Evolutionary conservation across 1,140 invertebrate species (phyloP).

Genomic region (Lucilia sericata): DNA sequence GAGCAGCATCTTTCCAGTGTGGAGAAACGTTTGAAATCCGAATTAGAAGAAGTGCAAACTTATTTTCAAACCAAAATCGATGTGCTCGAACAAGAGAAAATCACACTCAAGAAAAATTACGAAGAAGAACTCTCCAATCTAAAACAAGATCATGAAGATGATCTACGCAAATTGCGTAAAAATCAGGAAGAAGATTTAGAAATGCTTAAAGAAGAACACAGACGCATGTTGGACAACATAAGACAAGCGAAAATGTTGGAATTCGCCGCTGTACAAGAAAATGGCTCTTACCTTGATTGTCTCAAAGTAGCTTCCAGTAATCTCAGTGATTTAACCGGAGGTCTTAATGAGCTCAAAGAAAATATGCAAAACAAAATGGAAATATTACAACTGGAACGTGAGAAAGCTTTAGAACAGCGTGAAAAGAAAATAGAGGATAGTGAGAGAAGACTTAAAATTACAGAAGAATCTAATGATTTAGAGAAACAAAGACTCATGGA

Average conservation of each 20-base stretch:
- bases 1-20: constrained; percentile 67
- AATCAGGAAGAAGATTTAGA: constrained; percentile 66
- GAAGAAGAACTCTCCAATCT: constrained; percentile 64
- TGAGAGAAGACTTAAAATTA: constrained; percentile 66
- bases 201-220: constrained; percentile 64
- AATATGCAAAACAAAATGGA: constrained; percentile 62
- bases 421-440: constrained; percentile 66
- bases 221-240: constrained; percentile 67
- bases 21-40: constrained; percentile 67
- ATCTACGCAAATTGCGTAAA: constrained; percentile 65
- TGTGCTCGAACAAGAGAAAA: constrained; percentile 55
- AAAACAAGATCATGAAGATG: constrained; percentile 65
- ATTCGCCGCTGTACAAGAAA: constrained; percentile 63
- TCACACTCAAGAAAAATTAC: constrained; percentile 64
- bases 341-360: constrained; percentile 57
- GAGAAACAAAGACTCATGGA: constrained; percentile 69
- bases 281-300: constrained; percentile 67
- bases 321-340: constrained; percentile 56
- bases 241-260: constrained; percentile 67
- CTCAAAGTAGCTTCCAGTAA: constrained; percentile 66
- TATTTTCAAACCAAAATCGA: constrained; percentile 65
- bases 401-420: constrained; percentile 61
- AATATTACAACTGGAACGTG: constrained; percentile 61
- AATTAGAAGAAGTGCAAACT: constrained; percentile 61
- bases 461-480: constrained; percentile 66